phyloP scores from a whole-genome alignment of 2,797 vertebrate genomes.

The Notamacropus eugenii region DNA sequence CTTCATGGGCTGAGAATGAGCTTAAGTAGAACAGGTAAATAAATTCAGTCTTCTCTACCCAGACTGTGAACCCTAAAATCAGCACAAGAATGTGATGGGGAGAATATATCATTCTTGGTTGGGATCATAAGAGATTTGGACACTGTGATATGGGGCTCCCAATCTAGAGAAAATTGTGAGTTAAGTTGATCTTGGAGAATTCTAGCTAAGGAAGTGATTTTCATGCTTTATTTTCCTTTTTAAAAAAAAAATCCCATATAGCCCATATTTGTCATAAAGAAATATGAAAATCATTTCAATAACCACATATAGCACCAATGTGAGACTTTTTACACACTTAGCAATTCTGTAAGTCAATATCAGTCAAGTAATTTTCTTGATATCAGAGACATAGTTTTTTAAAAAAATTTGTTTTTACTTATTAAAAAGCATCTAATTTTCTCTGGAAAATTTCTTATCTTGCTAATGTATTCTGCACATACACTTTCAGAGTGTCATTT shows the following conservation, averaged over 20 bases:
- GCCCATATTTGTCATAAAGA: not conserved
- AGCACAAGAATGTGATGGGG: not conserved
- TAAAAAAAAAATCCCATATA: not conserved
- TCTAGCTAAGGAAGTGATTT: not conserved
- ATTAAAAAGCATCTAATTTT: not conserved
- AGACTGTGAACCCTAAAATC: not conserved
- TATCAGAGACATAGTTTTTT: not conserved
- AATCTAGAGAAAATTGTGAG: not conserved
- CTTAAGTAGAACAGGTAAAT: not conserved
- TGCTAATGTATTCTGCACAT: not conserved
- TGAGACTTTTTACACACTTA: not conserved
- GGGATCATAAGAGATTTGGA: not conserved
- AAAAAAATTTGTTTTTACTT: not conserved
- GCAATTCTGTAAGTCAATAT: not conserved
- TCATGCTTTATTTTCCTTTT: not conserved
- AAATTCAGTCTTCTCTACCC: not conserved
- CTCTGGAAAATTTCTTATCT: not conserved
- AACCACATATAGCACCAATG: not conserved
- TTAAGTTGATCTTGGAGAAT: not conserved
- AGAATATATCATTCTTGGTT: not conserved
- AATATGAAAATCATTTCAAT: not conserved
- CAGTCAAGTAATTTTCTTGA: not conserved
- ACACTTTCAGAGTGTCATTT: not conserved
- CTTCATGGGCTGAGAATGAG: not conserved
- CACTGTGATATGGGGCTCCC: not conserved